phyloP scores from a whole-genome alignment of 2,113 vertebrate genomes.

The Pao palembangensis region DNA sequence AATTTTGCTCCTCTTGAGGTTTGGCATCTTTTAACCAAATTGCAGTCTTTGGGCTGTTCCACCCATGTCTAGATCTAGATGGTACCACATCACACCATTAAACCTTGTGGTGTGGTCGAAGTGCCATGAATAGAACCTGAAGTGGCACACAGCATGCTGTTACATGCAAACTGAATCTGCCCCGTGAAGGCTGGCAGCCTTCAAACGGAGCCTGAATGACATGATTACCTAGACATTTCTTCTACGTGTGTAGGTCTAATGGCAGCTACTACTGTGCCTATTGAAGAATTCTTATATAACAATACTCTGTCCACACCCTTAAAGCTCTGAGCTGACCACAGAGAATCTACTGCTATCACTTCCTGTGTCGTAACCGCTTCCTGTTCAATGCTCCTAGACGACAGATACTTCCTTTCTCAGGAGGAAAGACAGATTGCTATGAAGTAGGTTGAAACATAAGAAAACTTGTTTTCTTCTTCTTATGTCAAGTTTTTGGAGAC shows the following conservation, averaged over 20 bases:
- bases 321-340: constrained; percentile 33
- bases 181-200: constrained; percentile 5
- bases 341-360: constrained; percentile 51
- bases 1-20: constrained; percentile 40
- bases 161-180: constrained; percentile 19
- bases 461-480: too few species aligned
- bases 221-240: constrained; percentile 23
- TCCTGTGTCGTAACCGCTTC: constrained; percentile 68
- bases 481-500: too few species aligned
- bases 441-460: background rate
- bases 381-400: constrained; percentile 60
- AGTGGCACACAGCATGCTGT: constrained; percentile 26
- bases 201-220: constrained; percentile 6
- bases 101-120: constrained; percentile 53
- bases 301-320: constrained; percentile 39
- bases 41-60: constrained; percentile 42
- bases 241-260: constrained; percentile 9
- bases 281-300: constrained; percentile 66
- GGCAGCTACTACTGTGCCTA: constrained; percentile 64
- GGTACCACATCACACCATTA: constrained; percentile 58
- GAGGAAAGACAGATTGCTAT: constrained; percentile 24
- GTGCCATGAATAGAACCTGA: constrained; percentile 54
- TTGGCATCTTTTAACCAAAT: constrained; percentile 48
- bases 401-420: constrained; percentile 68
- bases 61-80: constrained; percentile 63